phyloP scores from a whole-genome alignment of 2,113 vertebrate species.

The Amphiprion ocellaris region DNA sequence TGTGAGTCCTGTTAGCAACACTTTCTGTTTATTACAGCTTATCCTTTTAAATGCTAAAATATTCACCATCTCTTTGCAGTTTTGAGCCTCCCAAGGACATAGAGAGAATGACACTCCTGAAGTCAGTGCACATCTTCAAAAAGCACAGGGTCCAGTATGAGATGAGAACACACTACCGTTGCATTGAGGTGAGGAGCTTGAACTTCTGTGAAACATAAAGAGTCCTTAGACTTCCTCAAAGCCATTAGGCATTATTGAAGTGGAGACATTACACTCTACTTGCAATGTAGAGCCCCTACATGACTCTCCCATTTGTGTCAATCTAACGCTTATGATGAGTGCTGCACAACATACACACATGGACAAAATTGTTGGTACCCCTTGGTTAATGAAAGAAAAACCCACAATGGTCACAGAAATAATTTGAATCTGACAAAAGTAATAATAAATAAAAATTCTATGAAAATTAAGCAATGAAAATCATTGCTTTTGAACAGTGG shows the following conservation, averaged over 20 bases:
- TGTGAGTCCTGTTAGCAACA: slow-evolving; percentile 86
- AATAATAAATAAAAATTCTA: too few species aligned
- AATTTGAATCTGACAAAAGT: too few species aligned
- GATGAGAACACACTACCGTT: slow-evolving; percentile 93
- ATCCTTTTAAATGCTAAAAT: neutral
- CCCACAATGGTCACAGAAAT: too few species aligned
- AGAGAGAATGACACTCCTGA: slow-evolving; percentile 92
- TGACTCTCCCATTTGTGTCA: too few species aligned
- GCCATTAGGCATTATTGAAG: neutral
- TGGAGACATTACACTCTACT: too few species aligned
- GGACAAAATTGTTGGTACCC: too few species aligned
- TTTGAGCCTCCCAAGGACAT: slow-evolving; percentile 87
- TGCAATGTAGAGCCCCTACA: too few species aligned
- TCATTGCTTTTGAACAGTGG: too few species aligned
- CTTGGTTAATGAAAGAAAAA: too few species aligned
- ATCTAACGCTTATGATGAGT: too few species aligned
- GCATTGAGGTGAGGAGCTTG: slow-evolving; percentile 88
- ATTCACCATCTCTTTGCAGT: slow-evolving; percentile 70
- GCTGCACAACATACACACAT: too few species aligned
- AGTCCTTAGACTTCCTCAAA: neutral
- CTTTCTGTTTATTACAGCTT: neutral
- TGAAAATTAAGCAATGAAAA: too few species aligned
- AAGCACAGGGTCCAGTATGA: slow-evolving; percentile 99
- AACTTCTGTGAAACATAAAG: neutral
- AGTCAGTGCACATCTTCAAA: slow-evolving; percentile 97